Conservation (phyloP, 2,113 vertebrate genomes). For the Cygnus buccinator region DNA sequence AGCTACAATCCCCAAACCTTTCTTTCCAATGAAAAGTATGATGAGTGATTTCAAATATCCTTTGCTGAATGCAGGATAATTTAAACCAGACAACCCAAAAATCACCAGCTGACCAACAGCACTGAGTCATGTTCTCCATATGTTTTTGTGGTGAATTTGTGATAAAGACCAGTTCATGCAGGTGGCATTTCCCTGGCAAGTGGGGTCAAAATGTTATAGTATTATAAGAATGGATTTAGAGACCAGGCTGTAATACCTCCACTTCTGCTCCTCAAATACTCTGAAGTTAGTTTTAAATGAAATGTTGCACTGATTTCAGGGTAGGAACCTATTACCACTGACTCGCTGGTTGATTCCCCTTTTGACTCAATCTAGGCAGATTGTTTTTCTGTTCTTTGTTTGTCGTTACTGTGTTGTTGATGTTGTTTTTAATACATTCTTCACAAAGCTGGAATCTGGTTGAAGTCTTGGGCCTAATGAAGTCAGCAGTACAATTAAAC, state of each 20-base stretch:
- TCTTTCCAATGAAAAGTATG: not conserved
- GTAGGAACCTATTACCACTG: not conserved
- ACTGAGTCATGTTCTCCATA: accelerated
- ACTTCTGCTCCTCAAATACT: not conserved
- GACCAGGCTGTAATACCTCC: not conserved
- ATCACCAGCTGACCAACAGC: accelerated
- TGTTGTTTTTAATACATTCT: not conserved
- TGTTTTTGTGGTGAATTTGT: not conserved
- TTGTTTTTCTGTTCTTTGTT: not conserved
- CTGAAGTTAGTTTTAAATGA: not conserved
- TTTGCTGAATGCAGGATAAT: not conserved
- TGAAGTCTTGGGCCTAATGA: not conserved
- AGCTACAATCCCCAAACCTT: not conserved
- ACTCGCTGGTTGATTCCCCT: not conserved
- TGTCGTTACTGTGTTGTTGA: no score
- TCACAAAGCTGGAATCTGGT: not conserved
- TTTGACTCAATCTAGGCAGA: not conserved
- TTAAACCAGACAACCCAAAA: not conserved
- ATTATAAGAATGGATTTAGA: not conserved
- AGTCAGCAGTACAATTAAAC: not conserved
- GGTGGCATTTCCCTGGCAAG: not conserved
- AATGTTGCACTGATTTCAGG: not conserved
- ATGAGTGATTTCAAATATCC: not conserved
- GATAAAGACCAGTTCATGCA: not conserved
- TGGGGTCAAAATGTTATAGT: not conserved